phyloP scores from a whole-genome alignment of 2,113 vertebrate genomes.

The Cynocephalus volans region DNA sequence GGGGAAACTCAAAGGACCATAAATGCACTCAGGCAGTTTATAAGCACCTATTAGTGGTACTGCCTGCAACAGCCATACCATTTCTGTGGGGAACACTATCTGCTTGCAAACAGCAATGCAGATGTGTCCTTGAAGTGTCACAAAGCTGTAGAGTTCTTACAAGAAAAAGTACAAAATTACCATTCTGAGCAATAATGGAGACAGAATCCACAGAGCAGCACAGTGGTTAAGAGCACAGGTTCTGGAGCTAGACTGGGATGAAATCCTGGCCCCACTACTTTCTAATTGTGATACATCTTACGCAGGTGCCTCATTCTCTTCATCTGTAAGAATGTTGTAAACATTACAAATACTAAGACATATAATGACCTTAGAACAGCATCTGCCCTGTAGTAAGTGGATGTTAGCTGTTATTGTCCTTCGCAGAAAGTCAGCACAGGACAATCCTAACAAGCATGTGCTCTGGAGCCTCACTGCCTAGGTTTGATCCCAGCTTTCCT shows the following conservation, averaged over 20 bases:
- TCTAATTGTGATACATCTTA: neutral
- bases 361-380: neutral
- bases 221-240: neutral
- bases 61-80: neutral
- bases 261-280: neutral
- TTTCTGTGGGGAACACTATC: neutral
- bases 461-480: neutral
- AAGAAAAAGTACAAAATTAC: neutral
- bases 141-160: neutral
- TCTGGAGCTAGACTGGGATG: neutral
- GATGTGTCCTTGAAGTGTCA: neutral
- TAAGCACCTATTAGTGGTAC: neutral
- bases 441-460: neutral
- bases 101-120: neutral
- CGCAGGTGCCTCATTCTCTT: neutral
- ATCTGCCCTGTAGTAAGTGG: neutral
- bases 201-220: neutral
- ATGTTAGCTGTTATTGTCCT: neutral
- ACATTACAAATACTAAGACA: neutral
- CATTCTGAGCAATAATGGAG: neutral
- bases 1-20: neutral
- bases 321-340: neutral
- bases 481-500: neutral
- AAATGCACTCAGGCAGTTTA: neutral
- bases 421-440: neutral